These are phyloP conservation scores for Polyploca ridens DNA, from an alignment of 2,888 invertebrate genomes.

Conservation along the genomic window DNA sequence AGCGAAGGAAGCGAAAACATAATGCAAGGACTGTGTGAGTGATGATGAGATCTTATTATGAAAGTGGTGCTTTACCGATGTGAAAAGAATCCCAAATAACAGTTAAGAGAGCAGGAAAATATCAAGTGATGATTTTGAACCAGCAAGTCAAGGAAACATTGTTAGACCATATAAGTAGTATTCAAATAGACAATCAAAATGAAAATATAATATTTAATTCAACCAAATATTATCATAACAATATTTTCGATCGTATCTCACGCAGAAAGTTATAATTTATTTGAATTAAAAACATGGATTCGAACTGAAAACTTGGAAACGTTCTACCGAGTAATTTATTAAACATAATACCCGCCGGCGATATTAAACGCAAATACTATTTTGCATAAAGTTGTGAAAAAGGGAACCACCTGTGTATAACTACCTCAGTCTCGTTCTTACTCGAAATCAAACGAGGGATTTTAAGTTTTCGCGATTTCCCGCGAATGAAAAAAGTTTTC, in stretches of 20 bases:
- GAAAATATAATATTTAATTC: background rate
- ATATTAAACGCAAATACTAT: slow-evolving; percentile 58
- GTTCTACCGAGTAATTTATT: slow-evolving; percentile 47
- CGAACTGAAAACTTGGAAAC: slow-evolving; percentile 28
- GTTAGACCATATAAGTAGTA: no score
- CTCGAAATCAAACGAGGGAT: slow-evolving; percentile 55
- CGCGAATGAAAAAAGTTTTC: slow-evolving; percentile 67
- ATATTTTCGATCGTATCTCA: slow-evolving; percentile 18
- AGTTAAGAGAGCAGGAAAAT: no score
- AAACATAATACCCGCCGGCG: slow-evolving; percentile 44
- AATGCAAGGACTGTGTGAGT: no score
- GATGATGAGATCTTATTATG: no score
- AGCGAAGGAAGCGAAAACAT: no score
- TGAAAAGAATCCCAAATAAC: no score
- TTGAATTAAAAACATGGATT: slow-evolving; percentile 43
- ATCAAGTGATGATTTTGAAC: no score
- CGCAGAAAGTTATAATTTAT: slow-evolving; percentile 36
- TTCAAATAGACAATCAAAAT: background rate
- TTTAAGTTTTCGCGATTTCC: slow-evolving; percentile 47
- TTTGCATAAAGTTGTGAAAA: slow-evolving; percentile 61
- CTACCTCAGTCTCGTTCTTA: slow-evolving; percentile 39
- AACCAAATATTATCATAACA: slow-evolving; percentile 6
- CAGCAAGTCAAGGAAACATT: no score
- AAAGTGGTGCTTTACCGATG: no score
- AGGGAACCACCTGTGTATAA: slow-evolving; percentile 56